These are phyloP conservation scores for Chalcosyrphus nemorum DNA, from an alignment of 2,888 invertebrate genomes.

Conservation along the genomic window DNA sequence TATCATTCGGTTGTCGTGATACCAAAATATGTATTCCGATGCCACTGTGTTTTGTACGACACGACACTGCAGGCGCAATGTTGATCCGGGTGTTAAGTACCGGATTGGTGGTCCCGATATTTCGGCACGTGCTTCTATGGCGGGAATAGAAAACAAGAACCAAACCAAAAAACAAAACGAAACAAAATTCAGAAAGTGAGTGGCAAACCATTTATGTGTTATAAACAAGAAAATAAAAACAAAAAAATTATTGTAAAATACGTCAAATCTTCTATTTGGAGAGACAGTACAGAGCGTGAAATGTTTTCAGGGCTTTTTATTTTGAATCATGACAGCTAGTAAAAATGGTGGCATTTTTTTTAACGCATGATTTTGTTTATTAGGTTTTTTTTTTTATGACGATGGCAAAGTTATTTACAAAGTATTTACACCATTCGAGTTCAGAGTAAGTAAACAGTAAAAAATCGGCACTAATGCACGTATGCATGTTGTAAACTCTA, in stretches of 20 bases:
- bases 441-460: too few species aligned
- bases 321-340: not conserved
- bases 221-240: not conserved
- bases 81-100: slow-evolving; percentile 93
- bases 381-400: not conserved
- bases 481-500: too few species aligned
- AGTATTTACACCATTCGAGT: not conserved
- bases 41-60: slow-evolving; percentile 93
- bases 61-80: slow-evolving; percentile 90
- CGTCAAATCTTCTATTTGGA: not conserved
- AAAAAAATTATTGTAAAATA: not conserved
- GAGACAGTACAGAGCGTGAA: not conserved
- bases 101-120: slow-evolving; percentile 93
- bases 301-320: not conserved
- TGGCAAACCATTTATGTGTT: slow-evolving; percentile 9
- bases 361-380: too few species aligned
- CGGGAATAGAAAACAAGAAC: slow-evolving; percentile 42
- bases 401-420: not conserved
- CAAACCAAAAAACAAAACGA: not conserved
- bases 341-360: not conserved
- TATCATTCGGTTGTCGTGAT: slow-evolving; percentile 95
- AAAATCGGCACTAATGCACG: too few species aligned
- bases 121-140: slow-evolving; percentile 91
- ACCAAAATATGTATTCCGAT: slow-evolving; percentile 93
- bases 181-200: slow-evolving; percentile 61